Percentiles rank a stretch among this genome's conserved stretches.
These are phyloP conservation scores for Bradypus variegatus DNA, from an alignment of 2,797 vertebrate species.

Conservation along the genomic window DNA sequence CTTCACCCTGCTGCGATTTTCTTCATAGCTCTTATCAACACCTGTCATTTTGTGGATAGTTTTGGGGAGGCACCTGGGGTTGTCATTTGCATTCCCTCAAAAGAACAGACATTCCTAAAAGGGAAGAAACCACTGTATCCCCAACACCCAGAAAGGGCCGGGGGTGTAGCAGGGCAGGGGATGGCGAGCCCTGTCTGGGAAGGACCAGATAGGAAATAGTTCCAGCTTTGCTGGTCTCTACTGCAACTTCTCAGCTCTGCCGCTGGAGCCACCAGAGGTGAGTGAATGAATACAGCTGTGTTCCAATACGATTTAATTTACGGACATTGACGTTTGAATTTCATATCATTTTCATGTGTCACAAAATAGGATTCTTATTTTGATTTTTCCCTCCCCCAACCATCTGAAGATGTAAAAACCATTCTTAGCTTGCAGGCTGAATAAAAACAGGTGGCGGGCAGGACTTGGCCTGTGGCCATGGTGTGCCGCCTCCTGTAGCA, in stretches of 20 bases:
- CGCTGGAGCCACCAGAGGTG: accelerated
- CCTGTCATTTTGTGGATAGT: no score
- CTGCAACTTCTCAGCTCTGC: not conserved
- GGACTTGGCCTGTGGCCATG: accelerated
- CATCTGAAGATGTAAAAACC: not conserved
- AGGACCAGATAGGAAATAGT: not conserved
- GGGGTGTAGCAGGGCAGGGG: not conserved
- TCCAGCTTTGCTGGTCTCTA: not conserved
- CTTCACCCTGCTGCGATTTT: not conserved
- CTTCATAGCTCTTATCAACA: not conserved
- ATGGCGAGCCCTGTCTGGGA: not conserved
- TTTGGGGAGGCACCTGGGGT: no score
- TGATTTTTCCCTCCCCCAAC: not conserved
- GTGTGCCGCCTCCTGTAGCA: not conserved
- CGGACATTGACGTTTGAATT: not conserved
- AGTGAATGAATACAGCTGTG: not conserved
- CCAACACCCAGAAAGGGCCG: not conserved
- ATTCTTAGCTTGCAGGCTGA: not conserved
- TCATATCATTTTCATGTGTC: not conserved
- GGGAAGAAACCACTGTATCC: not conserved
- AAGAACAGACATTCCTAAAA: not conserved
- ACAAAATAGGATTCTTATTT: not conserved
- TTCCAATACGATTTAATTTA: not conserved
- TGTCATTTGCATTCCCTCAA: not conserved
- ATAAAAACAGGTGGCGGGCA: not conserved